Percentiles rank a stretch among this genome's conserved stretches.
phyloP scores from a whole-genome alignment of 1,140 invertebrate genomes.

The Platorchestia sp. region DNA sequence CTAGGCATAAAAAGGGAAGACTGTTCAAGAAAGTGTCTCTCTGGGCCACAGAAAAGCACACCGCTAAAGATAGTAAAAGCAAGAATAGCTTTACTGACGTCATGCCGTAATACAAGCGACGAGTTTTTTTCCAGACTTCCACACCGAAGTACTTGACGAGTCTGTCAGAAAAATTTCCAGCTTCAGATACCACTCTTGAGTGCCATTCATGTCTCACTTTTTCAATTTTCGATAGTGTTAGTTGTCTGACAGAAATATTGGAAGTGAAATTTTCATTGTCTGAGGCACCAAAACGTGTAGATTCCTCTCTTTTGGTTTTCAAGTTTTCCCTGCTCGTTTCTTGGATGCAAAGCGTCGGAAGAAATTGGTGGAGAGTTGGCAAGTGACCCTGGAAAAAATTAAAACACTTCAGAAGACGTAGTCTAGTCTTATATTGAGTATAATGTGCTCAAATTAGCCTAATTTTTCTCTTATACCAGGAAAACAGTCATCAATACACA shows the following conservation, averaged over 20 bases:
- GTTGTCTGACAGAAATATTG: neutral
- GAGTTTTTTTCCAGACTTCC: conserved; percentile 33
- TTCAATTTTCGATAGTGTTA: neutral
- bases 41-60: conserved; percentile 34
- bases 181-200: neutral
- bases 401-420: neutral
- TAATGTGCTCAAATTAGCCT: neutral
- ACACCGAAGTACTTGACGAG: conserved; percentile 59
- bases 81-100: conserved; percentile 24
- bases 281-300: neutral
- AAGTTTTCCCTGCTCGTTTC: neutral
- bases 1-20: conserved; percentile 53
- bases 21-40: conserved; percentile 9
- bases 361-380: conserved; percentile 80
- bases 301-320: neutral
- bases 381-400: conserved; percentile 76
- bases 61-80: conserved; percentile 16
- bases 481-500: neutral
- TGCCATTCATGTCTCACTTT: neutral
- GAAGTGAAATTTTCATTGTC: neutral
- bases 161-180: neutral
- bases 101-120: neutral
- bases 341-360: conserved; percentile 75
- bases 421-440: neutral
- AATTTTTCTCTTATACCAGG: neutral